Base-by-base conservation (phyloP, 2,113 vertebrate genomes). In the Chelonoidis abingdonii region DNA sequence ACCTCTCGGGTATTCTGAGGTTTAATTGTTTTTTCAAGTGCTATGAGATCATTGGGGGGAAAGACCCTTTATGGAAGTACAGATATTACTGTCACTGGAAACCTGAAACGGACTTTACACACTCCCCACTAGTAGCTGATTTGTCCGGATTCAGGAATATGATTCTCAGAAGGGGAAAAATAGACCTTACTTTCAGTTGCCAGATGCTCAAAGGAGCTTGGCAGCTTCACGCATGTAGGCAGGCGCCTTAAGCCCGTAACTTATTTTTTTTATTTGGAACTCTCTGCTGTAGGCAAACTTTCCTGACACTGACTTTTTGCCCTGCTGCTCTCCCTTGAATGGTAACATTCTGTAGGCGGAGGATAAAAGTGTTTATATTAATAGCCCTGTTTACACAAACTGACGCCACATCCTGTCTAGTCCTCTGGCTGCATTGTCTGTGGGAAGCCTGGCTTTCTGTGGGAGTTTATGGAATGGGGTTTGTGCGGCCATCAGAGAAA, bases 1-100 rank as follows among this genome's bases (percentile, higher is more conserved):
- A 0, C n/a, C 50, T 69, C 80, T 0, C 8, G 1, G 69, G 54
- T 13, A 1, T 54, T 19, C 62, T 0, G 72, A 25, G 35, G 7
- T 2, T 69, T 69, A 17, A 1, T 7, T 1, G 5, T 24, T 52
- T 2, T 54, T 0, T 16, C 22, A 27, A 6, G 41, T 0, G 50
- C 41, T 41, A 21, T 11, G 53, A 9, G 31, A 29, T 56, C 49
- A 12, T 0, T 12, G 13, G 22, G 22, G 5, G 27, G 11, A 17
- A 9, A 69, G 16, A 16, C 25, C 82, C 76, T 78, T 62, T 1
- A 6, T 35, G 57, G 31, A 65, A 65, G 3, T 41, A 59, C 21
- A n/a, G 38, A 62, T 10, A 12, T 1, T 11, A 62, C 14, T 22
- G 88, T 62, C 62, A 8, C 7, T 13, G 59, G 65, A 2, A n/a